These are phyloP conservation scores for Pseudochromis fuscus DNA, from an alignment of 2,797 vertebrate genomes.

Conservation along the genomic window DNA sequence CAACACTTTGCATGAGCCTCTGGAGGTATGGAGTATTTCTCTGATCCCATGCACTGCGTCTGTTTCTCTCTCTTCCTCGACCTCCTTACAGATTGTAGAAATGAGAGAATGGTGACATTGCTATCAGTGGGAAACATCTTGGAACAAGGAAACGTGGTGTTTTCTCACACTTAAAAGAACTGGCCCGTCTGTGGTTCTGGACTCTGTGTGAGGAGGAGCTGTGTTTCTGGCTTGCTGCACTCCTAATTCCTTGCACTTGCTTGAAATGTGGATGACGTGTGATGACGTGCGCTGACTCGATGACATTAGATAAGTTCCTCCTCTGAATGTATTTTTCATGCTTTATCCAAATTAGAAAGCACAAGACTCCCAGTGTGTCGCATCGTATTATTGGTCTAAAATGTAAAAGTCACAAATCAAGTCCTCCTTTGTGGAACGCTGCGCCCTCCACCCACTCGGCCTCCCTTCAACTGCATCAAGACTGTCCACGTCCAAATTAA, in stretches of 20 bases:
- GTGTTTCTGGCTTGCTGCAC: background rate
- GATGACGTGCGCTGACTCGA: constrained; percentile 21
- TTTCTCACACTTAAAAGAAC: constrained; percentile 52
- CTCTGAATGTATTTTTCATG: constrained; percentile 17
- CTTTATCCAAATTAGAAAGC: constrained; percentile 46
- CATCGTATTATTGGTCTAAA: constrained; percentile 47
- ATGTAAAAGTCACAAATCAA: constrained; percentile 67
- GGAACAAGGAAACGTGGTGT: constrained; percentile 60
- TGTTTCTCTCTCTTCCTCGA: constrained; percentile 11
- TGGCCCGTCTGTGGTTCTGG: background rate
- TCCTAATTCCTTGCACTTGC: background rate
- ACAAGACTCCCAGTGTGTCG: constrained; percentile 20
- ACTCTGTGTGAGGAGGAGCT: constrained; percentile 7
- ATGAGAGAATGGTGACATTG: constrained; percentile 21
- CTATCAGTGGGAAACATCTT: constrained; percentile 52
- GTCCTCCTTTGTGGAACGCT: constrained; percentile 62
- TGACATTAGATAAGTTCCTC: constrained; percentile 24
- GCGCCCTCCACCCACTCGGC: constrained; percentile 58
- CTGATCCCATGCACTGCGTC: constrained; percentile 5
- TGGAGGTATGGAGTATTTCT: constrained; percentile 27
- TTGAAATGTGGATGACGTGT: constrained; percentile 25
- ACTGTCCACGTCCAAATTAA: constrained; percentile 57
- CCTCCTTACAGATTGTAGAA: constrained; percentile 18
- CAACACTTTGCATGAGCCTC: constrained; percentile 71
- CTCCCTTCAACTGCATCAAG: constrained; percentile 37